These are phyloP conservation scores for Passer montanus DNA, from an alignment of 2,113 vertebrate genomes.

Conservation along the genomic window DNA sequence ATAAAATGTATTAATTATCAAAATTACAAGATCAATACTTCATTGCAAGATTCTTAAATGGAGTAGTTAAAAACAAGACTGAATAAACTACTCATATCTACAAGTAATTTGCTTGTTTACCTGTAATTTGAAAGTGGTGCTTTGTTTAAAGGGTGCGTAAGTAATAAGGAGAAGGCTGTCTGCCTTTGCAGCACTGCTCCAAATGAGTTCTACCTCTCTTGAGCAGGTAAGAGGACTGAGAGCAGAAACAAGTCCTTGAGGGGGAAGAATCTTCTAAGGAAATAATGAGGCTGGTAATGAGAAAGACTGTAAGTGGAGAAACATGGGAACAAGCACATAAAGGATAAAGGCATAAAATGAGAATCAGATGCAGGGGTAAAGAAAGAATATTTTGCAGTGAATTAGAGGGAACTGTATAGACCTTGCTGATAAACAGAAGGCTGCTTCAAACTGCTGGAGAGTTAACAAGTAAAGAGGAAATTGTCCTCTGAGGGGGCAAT, in stretches of 20 bases:
- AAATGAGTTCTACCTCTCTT: background rate
- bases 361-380: background rate
- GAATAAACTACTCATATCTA: background rate
- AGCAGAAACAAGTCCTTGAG: background rate
- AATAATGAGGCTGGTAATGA: background rate
- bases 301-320: background rate
- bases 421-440: background rate
- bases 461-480: background rate
- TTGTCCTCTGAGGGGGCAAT: background rate
- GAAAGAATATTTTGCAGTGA: background rate
- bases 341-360: background rate
- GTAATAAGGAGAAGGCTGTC: background rate
- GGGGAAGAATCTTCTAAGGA: background rate
- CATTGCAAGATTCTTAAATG: background rate
- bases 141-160: background rate
- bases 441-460: background rate
- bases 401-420: background rate
- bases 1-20: background rate
- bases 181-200: background rate
- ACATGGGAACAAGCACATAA: background rate
- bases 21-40: background rate
- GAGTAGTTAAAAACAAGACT: background rate
- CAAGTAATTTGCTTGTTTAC: background rate
- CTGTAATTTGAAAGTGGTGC: background rate
- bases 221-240: background rate